Evolutionary conservation across 2,113 vertebrate genomes (phyloP).

Genomic region (Eptesicus fuscus): DNA sequence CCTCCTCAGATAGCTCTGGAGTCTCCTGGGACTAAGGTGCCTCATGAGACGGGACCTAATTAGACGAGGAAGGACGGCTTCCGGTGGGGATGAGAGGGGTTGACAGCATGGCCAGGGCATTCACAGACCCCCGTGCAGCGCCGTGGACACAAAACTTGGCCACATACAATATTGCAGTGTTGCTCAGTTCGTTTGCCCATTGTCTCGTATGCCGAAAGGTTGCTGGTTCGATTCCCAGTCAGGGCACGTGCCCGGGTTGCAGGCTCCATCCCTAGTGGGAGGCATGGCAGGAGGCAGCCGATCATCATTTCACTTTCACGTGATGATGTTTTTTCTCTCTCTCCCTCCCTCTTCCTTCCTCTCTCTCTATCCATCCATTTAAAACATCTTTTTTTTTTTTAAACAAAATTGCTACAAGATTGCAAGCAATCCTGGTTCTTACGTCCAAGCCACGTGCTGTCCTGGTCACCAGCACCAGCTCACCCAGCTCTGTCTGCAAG

Average conservation of each 20-base stretch:
- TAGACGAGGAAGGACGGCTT: neutral
- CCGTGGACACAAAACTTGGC: neutral
- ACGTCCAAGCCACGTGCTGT: accelerated
- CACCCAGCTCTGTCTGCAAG: neutral
- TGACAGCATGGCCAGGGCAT: neutral
- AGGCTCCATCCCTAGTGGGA: too few species aligned
- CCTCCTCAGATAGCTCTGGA: neutral
- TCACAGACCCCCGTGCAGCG: neutral
- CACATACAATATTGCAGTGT: neutral
- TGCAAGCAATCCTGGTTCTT: neutral
- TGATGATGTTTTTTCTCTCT: too few species aligned
- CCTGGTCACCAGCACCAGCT: neutral
- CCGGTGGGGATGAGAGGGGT: neutral
- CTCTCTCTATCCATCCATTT: too few species aligned
- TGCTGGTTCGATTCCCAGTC: too few species aligned
- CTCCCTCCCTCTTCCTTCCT: too few species aligned
- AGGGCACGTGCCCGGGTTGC: too few species aligned
- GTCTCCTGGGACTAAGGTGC: neutral
- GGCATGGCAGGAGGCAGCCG: too few species aligned
- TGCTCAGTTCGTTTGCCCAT: too few species aligned
- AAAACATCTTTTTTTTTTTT: too few species aligned
- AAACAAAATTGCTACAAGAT: neutral
- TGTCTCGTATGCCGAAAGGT: too few species aligned
- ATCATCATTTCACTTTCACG: too few species aligned
- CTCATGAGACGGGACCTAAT: neutral